phyloP scores from a whole-genome alignment of 2,888 invertebrate species.

The Nephrotoma appendiculata region DNA sequence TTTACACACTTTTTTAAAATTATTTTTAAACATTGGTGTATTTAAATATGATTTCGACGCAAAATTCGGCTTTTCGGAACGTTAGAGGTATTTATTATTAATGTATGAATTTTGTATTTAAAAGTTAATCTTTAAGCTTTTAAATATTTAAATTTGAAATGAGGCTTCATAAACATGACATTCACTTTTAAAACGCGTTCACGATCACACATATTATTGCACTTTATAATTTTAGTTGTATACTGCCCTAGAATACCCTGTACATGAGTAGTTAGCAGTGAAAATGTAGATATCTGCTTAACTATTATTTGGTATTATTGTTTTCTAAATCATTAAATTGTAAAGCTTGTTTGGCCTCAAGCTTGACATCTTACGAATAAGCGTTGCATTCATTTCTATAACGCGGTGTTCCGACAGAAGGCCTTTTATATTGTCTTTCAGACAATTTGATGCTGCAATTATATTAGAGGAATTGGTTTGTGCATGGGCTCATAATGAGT shows the following conservation, averaged over 20 bases:
- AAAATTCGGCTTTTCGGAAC: not conserved
- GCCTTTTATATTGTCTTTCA: not conserved
- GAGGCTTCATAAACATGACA: not conserved
- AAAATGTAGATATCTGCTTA: no score
- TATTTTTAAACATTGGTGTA: not conserved
- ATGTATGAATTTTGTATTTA: not conserved
- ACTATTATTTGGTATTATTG: no score
- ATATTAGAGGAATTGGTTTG: not conserved
- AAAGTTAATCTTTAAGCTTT: not conserved
- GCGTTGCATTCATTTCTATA: not conserved
- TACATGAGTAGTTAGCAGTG: no score
- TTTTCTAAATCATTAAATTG: no score
- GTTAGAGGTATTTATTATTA: not conserved
- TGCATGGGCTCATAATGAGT: not conserved
- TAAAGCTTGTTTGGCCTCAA: no score
- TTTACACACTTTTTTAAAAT: not conserved
- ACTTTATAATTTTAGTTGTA: not conserved
- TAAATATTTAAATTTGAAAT: not conserved
- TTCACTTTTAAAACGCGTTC: not conserved
- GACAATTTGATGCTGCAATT: not conserved
- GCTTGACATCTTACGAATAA: no score
- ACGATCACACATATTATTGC: not conserved
- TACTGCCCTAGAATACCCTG: no score
- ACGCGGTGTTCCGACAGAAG: not conserved
- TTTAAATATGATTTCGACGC: not conserved